Conservation (phyloP, 2,797 vertebrate genomes). For the Sebastes umbrosus region DNA sequence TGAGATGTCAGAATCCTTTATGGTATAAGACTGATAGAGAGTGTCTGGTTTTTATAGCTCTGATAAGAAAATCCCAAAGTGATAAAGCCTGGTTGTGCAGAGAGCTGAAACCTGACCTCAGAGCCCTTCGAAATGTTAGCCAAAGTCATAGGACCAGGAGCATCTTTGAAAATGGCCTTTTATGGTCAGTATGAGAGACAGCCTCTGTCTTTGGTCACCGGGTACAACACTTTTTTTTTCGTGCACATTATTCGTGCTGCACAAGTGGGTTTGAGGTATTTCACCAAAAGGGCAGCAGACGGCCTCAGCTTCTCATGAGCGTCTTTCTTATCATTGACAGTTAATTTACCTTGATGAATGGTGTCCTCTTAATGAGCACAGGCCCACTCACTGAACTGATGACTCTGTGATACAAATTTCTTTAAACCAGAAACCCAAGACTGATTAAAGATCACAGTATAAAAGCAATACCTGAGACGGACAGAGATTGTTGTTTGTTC, state of each 20-base stretch:
- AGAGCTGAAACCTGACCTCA: conserved; percentile 51
- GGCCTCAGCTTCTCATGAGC: conserved; percentile 5
- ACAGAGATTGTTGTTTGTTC: neutral
- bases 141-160: conserved; percentile 40
- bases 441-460: neutral
- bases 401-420: conserved; percentile 9
- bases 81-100: conserved; percentile 12
- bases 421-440: conserved; percentile 2
- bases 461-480: neutral
- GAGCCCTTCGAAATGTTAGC: conserved; percentile 43
- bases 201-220: conserved; percentile 45
- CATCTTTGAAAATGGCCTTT: conserved; percentile 68
- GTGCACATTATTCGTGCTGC: conserved; percentile 34
- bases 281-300: conserved; percentile 34
- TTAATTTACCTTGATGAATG: conserved; percentile 11
- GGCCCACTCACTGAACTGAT: neutral
- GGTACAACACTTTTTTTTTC: conserved; percentile 26
- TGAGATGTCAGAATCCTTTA: conserved; percentile 10
- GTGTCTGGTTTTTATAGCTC: conserved; percentile 13
- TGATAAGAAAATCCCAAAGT: conserved; percentile 28
- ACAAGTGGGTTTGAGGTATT: conserved; percentile 53
- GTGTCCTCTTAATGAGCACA: conserved; percentile 32
- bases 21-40: conserved; percentile 1
- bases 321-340: conserved; percentile 9
- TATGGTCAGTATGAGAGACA: conserved; percentile 66